Percentiles rank a stretch among this genome's conserved stretches.
These are phyloP conservation scores for Columba guinea DNA, from an alignment of 2,797 vertebrate genomes.

Conservation along the genomic window DNA sequence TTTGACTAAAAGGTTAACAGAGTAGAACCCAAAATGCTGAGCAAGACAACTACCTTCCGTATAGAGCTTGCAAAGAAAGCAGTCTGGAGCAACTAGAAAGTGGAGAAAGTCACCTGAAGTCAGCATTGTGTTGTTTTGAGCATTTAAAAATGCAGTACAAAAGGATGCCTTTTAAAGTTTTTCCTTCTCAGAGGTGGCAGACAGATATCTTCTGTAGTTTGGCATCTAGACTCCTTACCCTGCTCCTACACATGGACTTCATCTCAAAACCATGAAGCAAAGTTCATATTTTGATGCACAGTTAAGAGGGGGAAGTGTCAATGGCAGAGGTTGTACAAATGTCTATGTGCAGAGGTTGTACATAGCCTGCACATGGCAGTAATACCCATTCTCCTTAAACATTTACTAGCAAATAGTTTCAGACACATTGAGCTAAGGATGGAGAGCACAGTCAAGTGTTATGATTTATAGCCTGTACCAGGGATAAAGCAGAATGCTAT, in stretches of 20 bases:
- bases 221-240: background rate
- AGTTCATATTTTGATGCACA: background rate
- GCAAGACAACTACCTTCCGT: background rate
- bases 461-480: background rate
- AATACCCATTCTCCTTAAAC: background rate
- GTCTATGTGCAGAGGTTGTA: background rate
- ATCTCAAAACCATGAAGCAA: background rate
- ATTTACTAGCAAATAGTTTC: background rate
- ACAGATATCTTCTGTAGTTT: background rate
- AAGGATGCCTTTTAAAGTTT: background rate
- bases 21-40: background rate
- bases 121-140: background rate
- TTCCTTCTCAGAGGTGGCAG: background rate
- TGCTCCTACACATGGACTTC: fast-evolving
- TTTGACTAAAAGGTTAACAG: background rate
- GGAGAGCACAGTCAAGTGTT: background rate
- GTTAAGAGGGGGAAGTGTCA: background rate
- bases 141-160: background rate
- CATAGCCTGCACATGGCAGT: background rate
- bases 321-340: background rate
- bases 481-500: background rate
- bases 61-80: background rate
- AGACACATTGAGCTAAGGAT: background rate
- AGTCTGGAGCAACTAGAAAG: background rate
- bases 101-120: background rate